These are phyloP conservation scores for Platycnemis pennipes DNA, from an alignment of 2,888 invertebrate genomes.

Conservation along the genomic window DNA sequence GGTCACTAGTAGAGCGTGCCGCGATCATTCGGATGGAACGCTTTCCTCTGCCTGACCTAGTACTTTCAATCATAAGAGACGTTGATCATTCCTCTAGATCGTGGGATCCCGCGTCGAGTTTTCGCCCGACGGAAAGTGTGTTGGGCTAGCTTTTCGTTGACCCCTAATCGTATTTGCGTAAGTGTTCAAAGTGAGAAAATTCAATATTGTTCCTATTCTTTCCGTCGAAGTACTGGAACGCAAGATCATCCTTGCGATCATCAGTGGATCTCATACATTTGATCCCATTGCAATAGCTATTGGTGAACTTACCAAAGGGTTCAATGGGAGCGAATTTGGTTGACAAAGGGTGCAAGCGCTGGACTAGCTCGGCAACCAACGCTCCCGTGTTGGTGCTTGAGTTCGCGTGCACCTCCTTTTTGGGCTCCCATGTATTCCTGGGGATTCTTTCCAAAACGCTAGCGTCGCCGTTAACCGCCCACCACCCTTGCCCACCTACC, in stretches of 20 bases:
- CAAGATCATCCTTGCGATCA: too few relatives aligned
- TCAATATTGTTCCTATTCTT: too few relatives aligned
- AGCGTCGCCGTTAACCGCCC: background rate
- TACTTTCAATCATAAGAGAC: slow-evolving; percentile 25
- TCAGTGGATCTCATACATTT: too few relatives aligned
- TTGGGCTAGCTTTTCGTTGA: background rate
- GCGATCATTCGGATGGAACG: background rate
- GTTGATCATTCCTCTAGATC: background rate
- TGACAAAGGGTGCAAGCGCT: too few relatives aligned
- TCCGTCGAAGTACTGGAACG: too few relatives aligned
- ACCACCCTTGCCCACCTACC: background rate
- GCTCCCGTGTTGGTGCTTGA: too few relatives aligned
- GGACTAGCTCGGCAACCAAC: too few relatives aligned
- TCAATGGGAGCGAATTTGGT: too few relatives aligned
- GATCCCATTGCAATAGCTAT: too few relatives aligned
- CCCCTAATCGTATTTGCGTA: too few relatives aligned
- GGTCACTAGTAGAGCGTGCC: background rate
- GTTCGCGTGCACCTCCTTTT: background rate
- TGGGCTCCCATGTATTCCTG: background rate
- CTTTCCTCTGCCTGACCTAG: background rate
- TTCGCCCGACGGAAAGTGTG: background rate
- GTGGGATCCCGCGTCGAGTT: background rate
- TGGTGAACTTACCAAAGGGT: too few relatives aligned
- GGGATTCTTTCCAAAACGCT: background rate
- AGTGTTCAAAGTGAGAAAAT: too few relatives aligned